These are phyloP conservation scores for mouse (Mus musculus) DNA, from an alignment of 2,113 vertebrate species.

Conservation along the genomic window GRCm39 chr2:100519001-100519500, in stretches of 20 bases:
- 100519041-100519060: too few relatives aligned
- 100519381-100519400: background rate
- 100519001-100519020: too few relatives aligned
- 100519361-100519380: background rate
- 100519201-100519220: background rate
- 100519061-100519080: too few relatives aligned
- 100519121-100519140: too few relatives aligned
- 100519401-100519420: background rate
- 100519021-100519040: too few relatives aligned
- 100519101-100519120: too few relatives aligned
- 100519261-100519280: background rate
- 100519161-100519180: background rate
- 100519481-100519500: background rate
- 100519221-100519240: background rate
- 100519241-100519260: accelerated
- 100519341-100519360: background rate
- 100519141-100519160: background rate
- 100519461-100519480: background rate
- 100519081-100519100: too few relatives aligned
- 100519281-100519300: background rate
- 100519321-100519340: background rate
- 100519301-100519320: background rate
- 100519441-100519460: background rate
- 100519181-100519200: background rate
- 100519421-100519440: background rate